Evolutionary conservation across 1,140 invertebrate species (phyloP).

Genomic region (Drosophila lowei): DNA sequence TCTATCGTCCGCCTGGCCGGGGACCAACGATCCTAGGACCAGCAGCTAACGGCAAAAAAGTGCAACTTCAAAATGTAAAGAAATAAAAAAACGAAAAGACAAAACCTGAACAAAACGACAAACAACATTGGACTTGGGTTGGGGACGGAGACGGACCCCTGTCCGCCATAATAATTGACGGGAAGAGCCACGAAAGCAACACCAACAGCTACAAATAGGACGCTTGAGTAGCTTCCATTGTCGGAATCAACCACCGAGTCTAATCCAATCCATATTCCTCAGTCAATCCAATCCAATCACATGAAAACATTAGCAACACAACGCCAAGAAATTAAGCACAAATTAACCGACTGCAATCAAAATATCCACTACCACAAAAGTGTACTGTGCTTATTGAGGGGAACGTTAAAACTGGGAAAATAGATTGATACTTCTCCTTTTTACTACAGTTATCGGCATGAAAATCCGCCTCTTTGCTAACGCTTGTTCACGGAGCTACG

Average conservation of each 20-base stretch:
- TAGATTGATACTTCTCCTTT: too few species aligned
- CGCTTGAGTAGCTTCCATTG: constrained; percentile 56
- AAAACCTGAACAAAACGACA: constrained; percentile 57
- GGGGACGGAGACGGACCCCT: constrained; percentile 18
- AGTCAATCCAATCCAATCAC: constrained; percentile 14
- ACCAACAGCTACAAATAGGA: constrained; percentile 46
- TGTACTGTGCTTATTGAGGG: background rate
- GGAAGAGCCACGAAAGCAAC: constrained; percentile 39
- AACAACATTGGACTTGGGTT: constrained; percentile 28
- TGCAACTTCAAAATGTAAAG: constrained; percentile 40
- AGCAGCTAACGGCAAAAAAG: constrained; percentile 19
- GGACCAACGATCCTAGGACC: background rate
- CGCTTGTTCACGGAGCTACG: too few species aligned
- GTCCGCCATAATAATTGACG: constrained; percentile 69
- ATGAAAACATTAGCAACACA: constrained; percentile 29
- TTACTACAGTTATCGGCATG: too few species aligned
- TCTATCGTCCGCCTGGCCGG: background rate
- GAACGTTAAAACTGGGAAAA: background rate
- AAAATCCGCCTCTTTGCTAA: too few species aligned
- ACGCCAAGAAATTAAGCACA: constrained; percentile 26
- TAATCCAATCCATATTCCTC: constrained; percentile 10
- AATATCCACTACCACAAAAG: constrained; percentile 24
- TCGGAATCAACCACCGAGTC: constrained; percentile 39
- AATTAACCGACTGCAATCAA: constrained; percentile 20
- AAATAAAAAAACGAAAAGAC: constrained; percentile 12